Conservation (phyloP, 2,797 vertebrate genomes). For the Cercopithecus neglectus region DNA sequence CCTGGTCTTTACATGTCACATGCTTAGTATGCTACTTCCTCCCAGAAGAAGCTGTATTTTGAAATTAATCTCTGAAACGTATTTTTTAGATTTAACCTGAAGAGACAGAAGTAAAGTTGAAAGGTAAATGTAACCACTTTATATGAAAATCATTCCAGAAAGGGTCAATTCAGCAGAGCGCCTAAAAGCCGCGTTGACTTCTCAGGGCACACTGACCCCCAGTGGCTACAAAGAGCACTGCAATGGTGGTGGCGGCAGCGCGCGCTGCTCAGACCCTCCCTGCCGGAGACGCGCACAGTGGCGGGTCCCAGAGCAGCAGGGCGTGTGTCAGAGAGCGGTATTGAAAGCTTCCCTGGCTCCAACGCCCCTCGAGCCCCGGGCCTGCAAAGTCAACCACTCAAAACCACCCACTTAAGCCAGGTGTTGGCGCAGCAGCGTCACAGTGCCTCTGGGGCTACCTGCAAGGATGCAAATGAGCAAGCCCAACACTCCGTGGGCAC, state of each 20-base stretch:
- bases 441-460: accelerated
- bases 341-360: background rate
- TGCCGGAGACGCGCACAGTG: too few relatives aligned
- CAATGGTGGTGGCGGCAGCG: accelerated
- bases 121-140: background rate
- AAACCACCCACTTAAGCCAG: background rate
- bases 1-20: accelerated
- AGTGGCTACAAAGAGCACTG: background rate
- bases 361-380: background rate
- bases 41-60: background rate
- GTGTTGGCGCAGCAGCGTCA: accelerated
- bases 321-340: accelerated
- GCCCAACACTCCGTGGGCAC: background rate
- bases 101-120: background rate
- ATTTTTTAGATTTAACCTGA: background rate
- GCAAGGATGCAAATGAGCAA: background rate
- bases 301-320: background rate
- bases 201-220: background rate
- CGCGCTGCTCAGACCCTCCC: background rate
- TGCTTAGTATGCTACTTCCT: background rate
- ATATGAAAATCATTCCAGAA: too few relatives aligned
- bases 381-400: background rate
- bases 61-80: background rate
- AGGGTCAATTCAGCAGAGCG: accelerated
- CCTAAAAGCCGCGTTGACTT: accelerated